Evolutionary conservation across 2,797 vertebrate genomes (phyloP).

Genomic region (Halcyon leucocephala): DNA sequence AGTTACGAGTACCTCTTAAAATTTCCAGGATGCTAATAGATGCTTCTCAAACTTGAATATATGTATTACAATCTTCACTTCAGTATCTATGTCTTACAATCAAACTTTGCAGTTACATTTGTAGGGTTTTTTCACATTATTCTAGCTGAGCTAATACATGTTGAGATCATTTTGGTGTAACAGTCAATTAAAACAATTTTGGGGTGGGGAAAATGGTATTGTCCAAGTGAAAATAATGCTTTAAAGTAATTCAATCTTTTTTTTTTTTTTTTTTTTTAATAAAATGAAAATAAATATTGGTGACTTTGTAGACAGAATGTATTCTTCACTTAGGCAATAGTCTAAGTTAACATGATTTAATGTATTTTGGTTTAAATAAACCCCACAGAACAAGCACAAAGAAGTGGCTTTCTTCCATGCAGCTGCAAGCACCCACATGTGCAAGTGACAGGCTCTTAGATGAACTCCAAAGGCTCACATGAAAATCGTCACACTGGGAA

Average conservation of each 20-base stretch:
- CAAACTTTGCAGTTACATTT: background rate
- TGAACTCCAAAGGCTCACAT: fast-evolving
- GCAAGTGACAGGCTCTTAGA: background rate
- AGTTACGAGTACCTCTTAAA: background rate
- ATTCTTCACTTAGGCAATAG: background rate
- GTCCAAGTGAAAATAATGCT: background rate
- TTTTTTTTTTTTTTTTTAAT: background rate
- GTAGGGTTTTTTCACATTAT: background rate
- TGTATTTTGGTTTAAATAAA: background rate
- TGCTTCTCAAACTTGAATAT: background rate
- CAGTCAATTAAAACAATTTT: background rate
- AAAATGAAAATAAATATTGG: background rate
- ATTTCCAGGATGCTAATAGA: background rate
- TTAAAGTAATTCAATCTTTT: background rate
- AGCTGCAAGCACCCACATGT: background rate
- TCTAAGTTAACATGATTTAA: background rate
- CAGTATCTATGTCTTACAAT: background rate
- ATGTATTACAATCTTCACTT: background rate
- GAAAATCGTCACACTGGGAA: background rate
- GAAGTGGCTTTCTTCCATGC: background rate
- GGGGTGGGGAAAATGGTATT: background rate
- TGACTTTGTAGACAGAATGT: background rate
- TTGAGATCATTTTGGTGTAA: background rate
- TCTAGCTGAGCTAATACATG: background rate
- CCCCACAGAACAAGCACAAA: background rate